phyloP scores from a whole-genome alignment of 2,797 vertebrate genomes.

The Spinus olivaceus region DNA sequence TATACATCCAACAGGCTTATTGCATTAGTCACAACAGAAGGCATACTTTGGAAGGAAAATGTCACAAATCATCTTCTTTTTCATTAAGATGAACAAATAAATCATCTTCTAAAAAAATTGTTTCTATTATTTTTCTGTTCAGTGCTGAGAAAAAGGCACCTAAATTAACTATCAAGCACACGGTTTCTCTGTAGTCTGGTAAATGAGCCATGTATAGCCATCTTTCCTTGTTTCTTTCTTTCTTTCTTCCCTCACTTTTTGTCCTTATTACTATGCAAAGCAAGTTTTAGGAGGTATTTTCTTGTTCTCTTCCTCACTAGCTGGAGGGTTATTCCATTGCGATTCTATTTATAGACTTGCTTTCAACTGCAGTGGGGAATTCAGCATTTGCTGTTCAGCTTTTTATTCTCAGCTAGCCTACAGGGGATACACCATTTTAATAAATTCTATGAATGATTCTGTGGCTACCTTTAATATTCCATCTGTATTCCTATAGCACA shows the following conservation, averaged over 20 bases:
- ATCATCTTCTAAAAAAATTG: not conserved
- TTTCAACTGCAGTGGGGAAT: slow-evolving; percentile 6
- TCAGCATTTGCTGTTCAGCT: slow-evolving; percentile 12
- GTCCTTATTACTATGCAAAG: slow-evolving; percentile 6
- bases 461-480: not conserved
- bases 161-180: not conserved
- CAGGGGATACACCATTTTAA: not conserved
- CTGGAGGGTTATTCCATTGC: not conserved
- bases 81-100: not conserved
- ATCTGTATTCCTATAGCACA: not conserved
- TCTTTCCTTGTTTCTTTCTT: not conserved
- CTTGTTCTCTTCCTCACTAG: not conserved
- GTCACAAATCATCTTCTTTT: not conserved
- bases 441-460: slow-evolving; percentile 36
- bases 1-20: not conserved
- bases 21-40: not conserved
- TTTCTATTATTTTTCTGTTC: not conserved
- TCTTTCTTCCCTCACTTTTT: not conserved
- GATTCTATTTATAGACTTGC: slow-evolving; percentile 26
- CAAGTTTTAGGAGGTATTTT: slow-evolving; percentile 9
- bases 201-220: not conserved
- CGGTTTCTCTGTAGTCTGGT: not conserved
- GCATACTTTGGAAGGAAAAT: not conserved
- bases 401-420: not conserved
- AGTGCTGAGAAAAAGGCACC: not conserved